phyloP scores from a whole-genome alignment of 2,797 vertebrate genomes.

The Sebastes kiyomatsui region DNA sequence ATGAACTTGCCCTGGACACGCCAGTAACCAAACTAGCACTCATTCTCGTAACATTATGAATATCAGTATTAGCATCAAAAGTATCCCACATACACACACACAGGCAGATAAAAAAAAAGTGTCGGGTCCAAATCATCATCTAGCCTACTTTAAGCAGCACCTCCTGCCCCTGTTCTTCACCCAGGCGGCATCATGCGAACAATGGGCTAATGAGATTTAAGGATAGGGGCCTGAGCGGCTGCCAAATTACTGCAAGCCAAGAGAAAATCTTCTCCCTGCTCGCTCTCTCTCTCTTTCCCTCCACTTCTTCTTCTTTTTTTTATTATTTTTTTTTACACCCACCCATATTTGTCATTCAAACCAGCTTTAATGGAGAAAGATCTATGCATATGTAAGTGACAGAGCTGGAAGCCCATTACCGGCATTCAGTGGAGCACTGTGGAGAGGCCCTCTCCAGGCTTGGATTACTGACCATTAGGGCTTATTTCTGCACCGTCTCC shows the following conservation, averaged over 20 bases:
- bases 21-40: not conserved
- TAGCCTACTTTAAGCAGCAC: constrained; percentile 74
- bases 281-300: constrained; percentile 33
- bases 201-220: constrained; percentile 96
- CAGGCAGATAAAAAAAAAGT: constrained; percentile 19
- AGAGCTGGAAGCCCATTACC: constrained; percentile 86
- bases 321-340: constrained; percentile 58
- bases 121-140: constrained; percentile 63
- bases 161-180: constrained; percentile 79
- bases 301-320: constrained; percentile 39
- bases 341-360: constrained; percentile 92
- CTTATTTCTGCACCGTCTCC: constrained; percentile 82
- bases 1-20: not conserved
- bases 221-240: constrained; percentile 88
- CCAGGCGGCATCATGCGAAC: constrained; percentile 83
- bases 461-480: constrained; percentile 87
- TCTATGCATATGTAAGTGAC: constrained; percentile 88
- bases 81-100: constrained; percentile 7
- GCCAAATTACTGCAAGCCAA: constrained; percentile 83
- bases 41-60: not conserved
- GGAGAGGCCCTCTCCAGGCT: constrained; percentile 84
- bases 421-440: constrained; percentile 86
- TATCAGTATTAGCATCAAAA: constrained; percentile 2
- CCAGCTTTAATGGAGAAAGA: constrained; percentile 88
- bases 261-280: constrained; percentile 77